Evolutionary conservation across 1,140 invertebrate species (phyloP).

Genomic region (Prorops nasuta): DNA sequence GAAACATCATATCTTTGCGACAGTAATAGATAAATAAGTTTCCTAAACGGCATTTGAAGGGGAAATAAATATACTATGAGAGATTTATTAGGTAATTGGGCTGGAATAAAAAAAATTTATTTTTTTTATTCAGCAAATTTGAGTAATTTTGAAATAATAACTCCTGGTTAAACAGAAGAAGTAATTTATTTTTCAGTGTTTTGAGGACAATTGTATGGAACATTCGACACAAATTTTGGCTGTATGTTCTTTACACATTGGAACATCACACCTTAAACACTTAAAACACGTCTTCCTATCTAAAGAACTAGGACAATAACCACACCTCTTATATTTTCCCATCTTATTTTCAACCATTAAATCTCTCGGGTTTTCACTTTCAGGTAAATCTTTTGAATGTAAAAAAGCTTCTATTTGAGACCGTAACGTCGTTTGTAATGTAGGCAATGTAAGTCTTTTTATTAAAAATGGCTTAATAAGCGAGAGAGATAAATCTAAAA

Average conservation of each 20-base stretch:
- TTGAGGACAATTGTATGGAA: too few species aligned
- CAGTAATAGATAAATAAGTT: too few species aligned
- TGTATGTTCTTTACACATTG: background rate
- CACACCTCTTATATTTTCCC: too few species aligned
- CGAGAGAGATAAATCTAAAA: background rate
- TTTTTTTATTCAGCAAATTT: too few species aligned
- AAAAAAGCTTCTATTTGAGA: background rate
- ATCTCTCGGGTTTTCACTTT: background rate
- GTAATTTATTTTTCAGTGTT: too few species aligned
- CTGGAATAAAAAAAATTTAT: too few species aligned
- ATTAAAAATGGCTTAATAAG: background rate
- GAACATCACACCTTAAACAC: background rate
- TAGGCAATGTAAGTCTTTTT: background rate
- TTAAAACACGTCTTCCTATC: background rate
- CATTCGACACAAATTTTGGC: background rate
- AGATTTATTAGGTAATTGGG: too few species aligned
- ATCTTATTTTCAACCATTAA: constrained; percentile 4
- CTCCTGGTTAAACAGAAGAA: too few species aligned
- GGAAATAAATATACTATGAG: too few species aligned
- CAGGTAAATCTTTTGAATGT: background rate
- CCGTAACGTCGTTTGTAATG: background rate
- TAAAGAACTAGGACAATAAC: constrained; percentile 12
- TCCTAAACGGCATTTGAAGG: too few species aligned
- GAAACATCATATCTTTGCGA: too few species aligned
- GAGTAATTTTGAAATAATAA: too few species aligned